Evolutionary conservation across 2,113 vertebrate genomes (phyloP), one percentile per base, ranked within the genome.

Genomic region (Ginglymostoma cirratum): DNA sequence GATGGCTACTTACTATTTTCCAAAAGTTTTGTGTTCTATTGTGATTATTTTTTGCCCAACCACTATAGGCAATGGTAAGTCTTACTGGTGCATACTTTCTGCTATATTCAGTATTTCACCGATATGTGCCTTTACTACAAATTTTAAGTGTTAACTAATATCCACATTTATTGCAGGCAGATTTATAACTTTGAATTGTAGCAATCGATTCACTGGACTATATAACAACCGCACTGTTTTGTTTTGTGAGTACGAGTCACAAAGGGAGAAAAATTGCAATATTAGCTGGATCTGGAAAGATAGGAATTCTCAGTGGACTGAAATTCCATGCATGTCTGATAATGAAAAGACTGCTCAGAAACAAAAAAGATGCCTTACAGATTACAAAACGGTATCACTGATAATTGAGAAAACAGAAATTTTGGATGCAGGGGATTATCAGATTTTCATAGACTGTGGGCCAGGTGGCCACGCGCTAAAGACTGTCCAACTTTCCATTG

Each of bases 401-500:
- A 93, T n/a, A 67, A 66, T 93, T 93, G 61, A 93, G 61, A 42
- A 93, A 19, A 66, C 65, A 6, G 55, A 93, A 67, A 45, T 38
- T 93, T 66, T 7, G 23, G 61, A 93, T 34, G 19, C 23, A 93
- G 34, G 15, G 7, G 23, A 17, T 61, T 38, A 93, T 93, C 89
- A 66, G 34, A n/a, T 61, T 66, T 67, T 93, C 5, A 0, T 93
- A 67, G 8, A 93, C 21, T 93, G 61, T 93, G 34, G 6, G 12
- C 1, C 14, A n/a, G 2, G 30, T 65, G 87, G 30, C 61, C 17
- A 23, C n/a, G 0, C 0, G 8, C 2, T 0, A 23, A n/a, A 5
- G 23, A 2, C 23, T 2, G 7, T 27, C 8, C 8, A 66, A 2
- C 61, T 34, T 93, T 12, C 21, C 1, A 6, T 92, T 34, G 8